Evolutionary conservation across 1,140 invertebrate species (phyloP).

Genomic region (Formica exsecta): DNA sequence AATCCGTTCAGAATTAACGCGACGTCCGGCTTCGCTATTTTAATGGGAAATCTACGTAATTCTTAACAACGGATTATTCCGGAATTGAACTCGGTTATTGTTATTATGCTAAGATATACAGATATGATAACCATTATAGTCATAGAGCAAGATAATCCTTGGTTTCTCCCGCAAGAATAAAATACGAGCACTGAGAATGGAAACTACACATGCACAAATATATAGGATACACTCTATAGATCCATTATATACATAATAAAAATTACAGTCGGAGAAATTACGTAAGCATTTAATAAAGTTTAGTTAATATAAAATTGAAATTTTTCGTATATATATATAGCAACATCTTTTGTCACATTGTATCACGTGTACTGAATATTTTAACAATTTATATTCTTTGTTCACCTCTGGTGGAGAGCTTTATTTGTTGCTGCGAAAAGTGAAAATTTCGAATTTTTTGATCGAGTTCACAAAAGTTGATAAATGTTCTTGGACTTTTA

Average conservation of each 20-base stretch:
- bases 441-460: slow-evolving; percentile 26
- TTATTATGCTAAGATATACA: neutral
- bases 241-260: neutral
- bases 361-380: neutral
- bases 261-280: neutral
- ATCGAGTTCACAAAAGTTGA: slow-evolving; percentile 22
- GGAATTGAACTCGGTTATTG: neutral
- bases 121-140: neutral
- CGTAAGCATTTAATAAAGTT: neutral
- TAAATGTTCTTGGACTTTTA: slow-evolving; percentile 32
- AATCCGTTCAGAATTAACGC: slow-evolving; percentile 45
- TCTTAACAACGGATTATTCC: neutral
- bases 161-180: neutral
- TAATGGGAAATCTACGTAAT: slow-evolving; percentile 24
- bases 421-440: slow-evolving; percentile 4
- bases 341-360: neutral
- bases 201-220: too few species aligned
- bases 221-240: neutral
- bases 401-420: neutral
- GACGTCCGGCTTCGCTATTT: neutral
- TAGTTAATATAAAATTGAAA: neutral
- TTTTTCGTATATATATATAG: neutral
- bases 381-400: neutral
- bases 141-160: neutral
- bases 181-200: neutral